Conservation (phyloP, 2,888 invertebrate species). For the Drosophila fulvimacula region DNA sequence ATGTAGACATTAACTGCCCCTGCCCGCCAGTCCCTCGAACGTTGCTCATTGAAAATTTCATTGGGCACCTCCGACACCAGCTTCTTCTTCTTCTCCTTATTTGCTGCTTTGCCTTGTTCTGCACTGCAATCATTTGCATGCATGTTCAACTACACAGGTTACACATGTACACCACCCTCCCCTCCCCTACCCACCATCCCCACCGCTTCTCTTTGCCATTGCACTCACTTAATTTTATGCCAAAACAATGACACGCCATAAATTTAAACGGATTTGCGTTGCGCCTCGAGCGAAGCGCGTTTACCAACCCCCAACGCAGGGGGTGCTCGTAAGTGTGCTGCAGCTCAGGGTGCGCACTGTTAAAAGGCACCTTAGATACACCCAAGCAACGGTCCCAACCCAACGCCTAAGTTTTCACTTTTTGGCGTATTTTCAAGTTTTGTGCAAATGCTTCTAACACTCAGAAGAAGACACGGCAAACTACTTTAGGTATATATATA, state of each 20-base stretch:
- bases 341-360: conserved; percentile 42
- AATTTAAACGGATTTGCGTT: conserved; percentile 78
- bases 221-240: conserved; percentile 80
- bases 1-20: conserved; percentile 44
- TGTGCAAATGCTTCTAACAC: conserved; percentile 40
- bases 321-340: conserved; percentile 1
- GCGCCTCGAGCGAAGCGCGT: conserved; percentile 62
- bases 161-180: conserved; percentile 26
- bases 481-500: conserved; percentile 17
- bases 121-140: conserved; percentile 70
- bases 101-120: background rate
- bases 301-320: conserved; percentile 33
- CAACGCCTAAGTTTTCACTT: conserved; percentile 16
- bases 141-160: conserved; percentile 70
- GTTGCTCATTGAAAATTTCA: conserved; percentile 68
- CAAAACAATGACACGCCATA: conserved; percentile 81
- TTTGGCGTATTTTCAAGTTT: conserved; percentile 24
- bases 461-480: background rate
- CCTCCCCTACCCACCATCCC: background rate
- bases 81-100: background rate
- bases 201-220: conserved; percentile 10
- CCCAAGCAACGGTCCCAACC: background rate
- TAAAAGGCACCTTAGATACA: conserved; percentile 21
- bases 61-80: conserved; percentile 16
- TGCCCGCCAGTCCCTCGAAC: background rate